Conservation (phyloP, 2,113 vertebrate species). For the Tachysurus vachellii region DNA sequence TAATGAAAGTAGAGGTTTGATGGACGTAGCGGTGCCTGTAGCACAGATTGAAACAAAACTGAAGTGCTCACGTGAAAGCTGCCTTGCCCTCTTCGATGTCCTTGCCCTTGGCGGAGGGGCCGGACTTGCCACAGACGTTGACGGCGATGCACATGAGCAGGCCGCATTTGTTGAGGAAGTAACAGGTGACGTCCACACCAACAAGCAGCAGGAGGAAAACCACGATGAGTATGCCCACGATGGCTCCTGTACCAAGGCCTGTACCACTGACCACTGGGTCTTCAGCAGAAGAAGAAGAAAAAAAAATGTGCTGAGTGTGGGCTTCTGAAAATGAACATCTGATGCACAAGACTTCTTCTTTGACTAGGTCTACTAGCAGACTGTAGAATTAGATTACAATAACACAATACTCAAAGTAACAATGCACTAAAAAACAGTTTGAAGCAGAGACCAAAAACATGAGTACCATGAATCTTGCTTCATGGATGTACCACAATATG, state of each 20-base stretch:
- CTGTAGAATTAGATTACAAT: neutral
- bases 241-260: conserved; percentile 89
- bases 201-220: conserved; percentile 91
- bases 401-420: neutral
- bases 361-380: neutral
- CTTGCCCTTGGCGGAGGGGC: conserved; percentile 89
- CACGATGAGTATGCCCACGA: conserved; percentile 94
- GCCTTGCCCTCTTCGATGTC: conserved; percentile 98
- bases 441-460: neutral
- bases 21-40: conserved; percentile 3
- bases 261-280: conserved; percentile 62
- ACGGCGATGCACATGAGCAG: conserved; percentile 97
- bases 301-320: neutral
- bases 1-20: conserved; percentile 23
- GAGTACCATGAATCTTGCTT: neutral
- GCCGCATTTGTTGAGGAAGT: conserved; percentile 98
- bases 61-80: conserved; percentile 88
- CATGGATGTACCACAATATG: neutral
- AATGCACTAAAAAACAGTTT: neutral
- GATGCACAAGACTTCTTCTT: neutral
- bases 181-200: conserved; percentile 93
- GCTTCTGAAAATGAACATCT: neutral
- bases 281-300: conserved; percentile 48
- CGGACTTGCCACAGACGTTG: conserved; percentile 92
- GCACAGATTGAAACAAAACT: neutral